A percentile compares a stretch with the other conserved stretches of the same genome.
Evolutionary conservation across 2,888 invertebrate genomes (phyloP).

Genomic region (Clistopyga incitator): DNA sequence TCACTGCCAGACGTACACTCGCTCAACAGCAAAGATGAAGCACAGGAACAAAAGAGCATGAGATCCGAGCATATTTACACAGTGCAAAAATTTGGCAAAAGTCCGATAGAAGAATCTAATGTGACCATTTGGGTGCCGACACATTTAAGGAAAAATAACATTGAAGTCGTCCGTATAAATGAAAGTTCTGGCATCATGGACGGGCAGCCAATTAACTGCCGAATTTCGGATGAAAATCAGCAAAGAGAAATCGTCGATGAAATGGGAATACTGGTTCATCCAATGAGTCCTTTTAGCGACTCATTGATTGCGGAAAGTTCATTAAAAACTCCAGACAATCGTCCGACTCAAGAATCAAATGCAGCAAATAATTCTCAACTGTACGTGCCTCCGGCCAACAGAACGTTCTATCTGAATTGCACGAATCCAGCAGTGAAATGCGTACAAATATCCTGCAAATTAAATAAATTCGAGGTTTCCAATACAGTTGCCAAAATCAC

Average conservation of each 20-base stretch:
- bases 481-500: constrained; percentile 79
- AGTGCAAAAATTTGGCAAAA: constrained; percentile 82
- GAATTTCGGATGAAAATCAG: constrained; percentile 18
- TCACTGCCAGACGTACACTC: constrained; percentile 81
- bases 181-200: constrained; percentile 69
- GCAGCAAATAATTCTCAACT: constrained; percentile 50
- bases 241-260: constrained; percentile 8
- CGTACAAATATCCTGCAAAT: constrained; percentile 78
- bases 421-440: constrained; percentile 78
- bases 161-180: constrained; percentile 71
- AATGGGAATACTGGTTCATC: background rate
- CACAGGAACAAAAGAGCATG: constrained; percentile 75
- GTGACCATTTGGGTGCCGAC: constrained; percentile 81
- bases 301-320: constrained; percentile 22
- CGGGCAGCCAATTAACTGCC: constrained; percentile 70
- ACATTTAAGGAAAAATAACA: constrained; percentile 58
- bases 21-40: constrained; percentile 75
- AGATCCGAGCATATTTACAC: constrained; percentile 79
- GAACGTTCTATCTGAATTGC: constrained; percentile 82
- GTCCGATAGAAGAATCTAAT: constrained; percentile 81
- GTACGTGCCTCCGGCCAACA: constrained; percentile 70
- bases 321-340: constrained; percentile 18
- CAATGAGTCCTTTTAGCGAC: constrained; percentile 65
- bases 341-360: constrained; percentile 55
- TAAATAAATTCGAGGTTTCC: constrained; percentile 80